Evolutionary conservation across 1,140 invertebrate genomes (phyloP).

Genomic region (Ptiloglossa arizonensis): DNA sequence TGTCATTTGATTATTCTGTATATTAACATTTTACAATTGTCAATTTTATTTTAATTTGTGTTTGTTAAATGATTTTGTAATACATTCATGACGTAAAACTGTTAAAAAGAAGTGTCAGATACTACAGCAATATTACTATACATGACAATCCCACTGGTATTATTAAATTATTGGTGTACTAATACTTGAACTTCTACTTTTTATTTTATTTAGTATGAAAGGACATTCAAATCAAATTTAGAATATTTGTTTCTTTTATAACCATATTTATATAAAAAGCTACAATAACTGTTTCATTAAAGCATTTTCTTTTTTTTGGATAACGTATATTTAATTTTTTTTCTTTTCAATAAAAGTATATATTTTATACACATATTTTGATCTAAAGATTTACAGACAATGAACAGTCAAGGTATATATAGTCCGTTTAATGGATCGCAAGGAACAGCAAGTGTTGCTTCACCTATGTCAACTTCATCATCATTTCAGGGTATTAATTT

Average conservation of each 20-base stretch:
- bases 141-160: too few species aligned
- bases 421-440: constrained; percentile 58
- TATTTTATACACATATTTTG: constrained; percentile 1
- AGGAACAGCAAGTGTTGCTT: constrained; percentile 44
- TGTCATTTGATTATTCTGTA: neutral
- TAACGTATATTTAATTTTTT: neutral
- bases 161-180: neutral
- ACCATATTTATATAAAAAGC: too few species aligned
- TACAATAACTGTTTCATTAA: too few species aligned
- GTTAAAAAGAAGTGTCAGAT: too few species aligned
- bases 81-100: neutral
- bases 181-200: neutral
- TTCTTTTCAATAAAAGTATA: neutral
- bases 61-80: neutral
- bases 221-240: too few species aligned
- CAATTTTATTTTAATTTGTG: neutral
- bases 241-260: too few species aligned
- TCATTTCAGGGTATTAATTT: constrained; percentile 31
- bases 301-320: neutral
- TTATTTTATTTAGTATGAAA: neutral
- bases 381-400: constrained; percentile 26
- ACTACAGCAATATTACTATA: too few species aligned
- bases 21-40: neutral
- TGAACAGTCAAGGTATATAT: constrained; percentile 7
- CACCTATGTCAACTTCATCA: constrained; percentile 59